phyloP scores from a whole-genome alignment of 2,113 vertebrate genomes.

The Cyprinodon brontotheroides region DNA sequence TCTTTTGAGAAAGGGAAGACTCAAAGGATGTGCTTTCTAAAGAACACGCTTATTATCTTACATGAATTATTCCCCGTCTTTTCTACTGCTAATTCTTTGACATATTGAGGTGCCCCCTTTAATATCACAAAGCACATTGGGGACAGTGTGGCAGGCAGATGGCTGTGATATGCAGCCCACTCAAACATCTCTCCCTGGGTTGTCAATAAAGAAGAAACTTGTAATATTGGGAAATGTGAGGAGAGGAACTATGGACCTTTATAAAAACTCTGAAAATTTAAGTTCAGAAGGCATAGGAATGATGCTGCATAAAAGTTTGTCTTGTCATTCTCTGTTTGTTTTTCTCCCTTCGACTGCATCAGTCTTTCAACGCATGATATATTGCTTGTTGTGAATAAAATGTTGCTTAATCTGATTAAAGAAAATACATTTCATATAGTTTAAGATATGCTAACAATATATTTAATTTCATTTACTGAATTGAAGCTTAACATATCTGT shows the following conservation, averaged over 20 bases:
- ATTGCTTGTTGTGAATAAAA: background rate
- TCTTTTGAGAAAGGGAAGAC: background rate
- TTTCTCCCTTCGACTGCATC: background rate
- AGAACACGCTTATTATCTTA: background rate
- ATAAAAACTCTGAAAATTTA: constrained; percentile 17
- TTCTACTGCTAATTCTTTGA: constrained; percentile 29
- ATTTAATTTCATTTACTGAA: no score
- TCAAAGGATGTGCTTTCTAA: background rate
- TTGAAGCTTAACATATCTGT: no score
- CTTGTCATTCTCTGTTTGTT: background rate
- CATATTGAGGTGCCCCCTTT: constrained; percentile 30
- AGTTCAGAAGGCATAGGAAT: constrained; percentile 2
- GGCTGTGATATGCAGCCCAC: constrained; percentile 39
- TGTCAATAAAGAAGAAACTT: constrained; percentile 26
- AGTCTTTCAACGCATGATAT: background rate
- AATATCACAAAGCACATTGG: constrained; percentile 41
- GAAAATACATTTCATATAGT: background rate
- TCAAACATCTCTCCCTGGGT: constrained; percentile 48
- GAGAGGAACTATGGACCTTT: constrained; percentile 15
- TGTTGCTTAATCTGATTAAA: background rate
- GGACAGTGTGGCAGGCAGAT: constrained; percentile 44
- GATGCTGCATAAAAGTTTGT: constrained; percentile 6
- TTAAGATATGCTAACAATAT: no score
- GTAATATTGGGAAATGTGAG: constrained; percentile 11
- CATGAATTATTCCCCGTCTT: background rate